Base-by-base conservation (phyloP, 2,113 vertebrate species). In the Callorhinus ursinus region DNA sequence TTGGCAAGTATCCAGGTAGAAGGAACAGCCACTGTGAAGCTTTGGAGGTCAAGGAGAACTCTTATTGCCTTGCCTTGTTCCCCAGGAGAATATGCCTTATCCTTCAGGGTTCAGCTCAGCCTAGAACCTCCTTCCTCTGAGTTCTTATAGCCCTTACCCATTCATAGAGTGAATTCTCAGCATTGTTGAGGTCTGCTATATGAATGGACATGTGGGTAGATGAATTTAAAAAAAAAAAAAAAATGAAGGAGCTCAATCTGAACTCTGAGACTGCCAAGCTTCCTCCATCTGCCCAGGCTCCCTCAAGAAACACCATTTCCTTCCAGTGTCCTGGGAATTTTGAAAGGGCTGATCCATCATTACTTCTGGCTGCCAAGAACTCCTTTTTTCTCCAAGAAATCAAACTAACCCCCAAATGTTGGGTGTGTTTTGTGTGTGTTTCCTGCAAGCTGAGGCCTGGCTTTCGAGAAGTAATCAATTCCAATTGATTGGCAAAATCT, bases 381-480 rank as follows among this genome's bases (percentile, higher is more conserved):
- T 88, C 59, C 49, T 63, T 95, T 97, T 97, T 93, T 57, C 80
- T 94, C 65, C 8, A 82, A 57, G 80, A 97, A 97, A 90, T 94
- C 93, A 88, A 93, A 91, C 67, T 24, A 42, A 92, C 21, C 46
- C 76, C 94, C 55, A 36, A 91, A 97, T 1, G 26, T 53, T 91
- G 95, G 69, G 92, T 69, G 69, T 84, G 61, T 76, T 91, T n/a
- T 79, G 1, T 89, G 18, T 84, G 18, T 84, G 33, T 95, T 97
- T 97, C 96, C 95, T 96, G 96, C 93, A 96, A 95, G 95, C 96
- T 46, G 77, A 87, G 88, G 49, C 93, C 84, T 42, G 65, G 65
- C 83, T 98, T 97, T 98, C 3, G 8, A 97, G 95, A 97, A 95
- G 94, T 93, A 97, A 97, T 98, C 97, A 95, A 98, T 97, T 96